phyloP scores from a whole-genome alignment of 2,113 vertebrate species.

The Gymnorhina tibicen region DNA sequence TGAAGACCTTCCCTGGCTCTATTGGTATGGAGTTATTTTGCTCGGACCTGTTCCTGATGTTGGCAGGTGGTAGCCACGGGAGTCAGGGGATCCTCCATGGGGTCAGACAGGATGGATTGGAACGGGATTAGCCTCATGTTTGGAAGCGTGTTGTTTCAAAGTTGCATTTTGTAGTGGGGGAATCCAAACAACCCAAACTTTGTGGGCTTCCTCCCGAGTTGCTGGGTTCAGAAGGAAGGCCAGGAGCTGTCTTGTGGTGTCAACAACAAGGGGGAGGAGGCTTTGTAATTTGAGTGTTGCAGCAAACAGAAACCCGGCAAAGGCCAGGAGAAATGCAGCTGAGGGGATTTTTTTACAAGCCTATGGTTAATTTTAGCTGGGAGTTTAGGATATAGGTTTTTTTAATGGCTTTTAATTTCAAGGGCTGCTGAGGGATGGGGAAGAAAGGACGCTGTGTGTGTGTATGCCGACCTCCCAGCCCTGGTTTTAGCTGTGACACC shows the following conservation, averaged over 20 bases:
- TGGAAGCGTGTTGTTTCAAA: not conserved
- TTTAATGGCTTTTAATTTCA: not conserved
- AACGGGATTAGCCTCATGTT: not conserved
- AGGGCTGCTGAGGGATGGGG: not conserved
- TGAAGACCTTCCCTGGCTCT: not conserved
- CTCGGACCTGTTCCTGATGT: not conserved
- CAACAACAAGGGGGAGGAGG: not conserved
- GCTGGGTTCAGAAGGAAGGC: not conserved
- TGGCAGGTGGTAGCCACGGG: not conserved
- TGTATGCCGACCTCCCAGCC: not conserved
- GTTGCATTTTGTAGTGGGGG: not conserved
- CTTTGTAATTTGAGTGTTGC: constrained; percentile 12
- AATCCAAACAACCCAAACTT: not conserved
- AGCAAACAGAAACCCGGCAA: not conserved
- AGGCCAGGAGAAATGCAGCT: not conserved
- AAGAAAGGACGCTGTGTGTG: not conserved
- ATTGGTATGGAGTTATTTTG: not conserved
- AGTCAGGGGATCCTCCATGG: not conserved
- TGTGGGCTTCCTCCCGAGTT: not conserved
- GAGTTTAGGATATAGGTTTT: not conserved
- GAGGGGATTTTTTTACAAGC: not conserved
- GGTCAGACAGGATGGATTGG: not conserved
- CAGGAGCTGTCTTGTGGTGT: not conserved
- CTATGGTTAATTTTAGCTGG: constrained; percentile 18
- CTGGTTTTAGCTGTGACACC: not conserved